Conservation (phyloP, 2,888 invertebrate genomes). For the Odontocolon sp. region DNA sequence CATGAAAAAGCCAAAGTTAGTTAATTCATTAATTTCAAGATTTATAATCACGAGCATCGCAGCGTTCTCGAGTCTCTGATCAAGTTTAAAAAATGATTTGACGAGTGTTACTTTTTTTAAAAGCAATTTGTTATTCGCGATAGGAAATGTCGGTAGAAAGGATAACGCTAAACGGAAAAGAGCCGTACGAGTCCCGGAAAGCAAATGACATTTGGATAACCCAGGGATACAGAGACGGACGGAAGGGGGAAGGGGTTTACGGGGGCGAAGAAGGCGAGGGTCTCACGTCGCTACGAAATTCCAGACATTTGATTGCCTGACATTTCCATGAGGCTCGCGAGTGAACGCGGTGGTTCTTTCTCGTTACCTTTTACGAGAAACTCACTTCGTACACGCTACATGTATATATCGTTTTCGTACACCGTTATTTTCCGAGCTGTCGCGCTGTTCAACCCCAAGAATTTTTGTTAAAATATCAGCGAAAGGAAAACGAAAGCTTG, state of each 20-base stretch:
- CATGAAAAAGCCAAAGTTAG: background rate
- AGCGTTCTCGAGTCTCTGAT: too few relatives aligned
- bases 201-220: constrained; percentile 59
- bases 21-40: too few relatives aligned
- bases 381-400: constrained; percentile 13
- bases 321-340: constrained; percentile 44
- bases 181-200: constrained; percentile 26
- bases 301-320: constrained; percentile 45
- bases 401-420: constrained; percentile 19
- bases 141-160: too few relatives aligned
- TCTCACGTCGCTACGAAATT: constrained; percentile 30
- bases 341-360: background rate
- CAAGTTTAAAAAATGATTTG: too few relatives aligned
- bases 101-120: too few relatives aligned
- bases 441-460: background rate
- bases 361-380: constrained; percentile 27
- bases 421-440: background rate
- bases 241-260: background rate
- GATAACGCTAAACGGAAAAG: constrained; percentile 30
- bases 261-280: background rate
- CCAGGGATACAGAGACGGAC: background rate
- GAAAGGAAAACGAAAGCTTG: background rate
- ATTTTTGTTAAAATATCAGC: background rate
- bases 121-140: too few relatives aligned
- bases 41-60: too few relatives aligned